A percentile compares a stretch with the other conserved stretches of the same genome.
These are phyloP conservation scores for Neodiprion virginianus DNA, from an alignment of 1,140 invertebrate species.

Conservation along the genomic window DNA sequence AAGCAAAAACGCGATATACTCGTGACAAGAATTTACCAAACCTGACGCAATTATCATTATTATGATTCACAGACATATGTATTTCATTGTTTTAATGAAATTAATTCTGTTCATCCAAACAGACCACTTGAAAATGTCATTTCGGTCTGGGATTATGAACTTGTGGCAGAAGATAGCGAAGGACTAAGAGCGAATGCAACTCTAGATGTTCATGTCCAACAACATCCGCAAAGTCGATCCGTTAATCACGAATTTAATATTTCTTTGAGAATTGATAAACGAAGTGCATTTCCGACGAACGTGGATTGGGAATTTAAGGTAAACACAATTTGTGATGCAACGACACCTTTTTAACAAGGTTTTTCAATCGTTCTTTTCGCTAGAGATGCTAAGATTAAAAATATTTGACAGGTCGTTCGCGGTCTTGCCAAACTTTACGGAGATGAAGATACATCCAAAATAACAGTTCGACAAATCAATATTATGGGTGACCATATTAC, in stretches of 20 bases:
- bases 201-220: slow-evolving; percentile 82
- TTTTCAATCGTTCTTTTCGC: background rate
- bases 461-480: slow-evolving; percentile 72
- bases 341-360: background rate
- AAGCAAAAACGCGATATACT: background rate
- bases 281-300: slow-evolving; percentile 65
- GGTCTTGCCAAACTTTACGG: slow-evolving; percentile 73
- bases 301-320: slow-evolving; percentile 74
- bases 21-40: background rate
- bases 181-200: slow-evolving; percentile 73
- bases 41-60: too few relatives aligned
- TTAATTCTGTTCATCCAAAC: slow-evolving; percentile 36
- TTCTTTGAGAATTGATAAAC: slow-evolving; percentile 69
- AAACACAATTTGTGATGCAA: slow-evolving; percentile 12
- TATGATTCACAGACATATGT: background rate
- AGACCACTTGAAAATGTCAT: slow-evolving; percentile 86
- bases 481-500: slow-evolving; percentile 65
- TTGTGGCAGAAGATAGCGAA: slow-evolving; percentile 80
- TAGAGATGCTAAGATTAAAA: background rate
- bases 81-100: background rate
- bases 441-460: slow-evolving; percentile 71
- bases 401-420: slow-evolving; percentile 66
- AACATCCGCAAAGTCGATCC: slow-evolving; percentile 76
- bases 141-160: slow-evolving; percentile 81
- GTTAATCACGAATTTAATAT: slow-evolving; percentile 85